Evolutionary conservation across 2,888 invertebrate genomes (phyloP).

Genomic region (Euspilapteryx auroguttella): DNA sequence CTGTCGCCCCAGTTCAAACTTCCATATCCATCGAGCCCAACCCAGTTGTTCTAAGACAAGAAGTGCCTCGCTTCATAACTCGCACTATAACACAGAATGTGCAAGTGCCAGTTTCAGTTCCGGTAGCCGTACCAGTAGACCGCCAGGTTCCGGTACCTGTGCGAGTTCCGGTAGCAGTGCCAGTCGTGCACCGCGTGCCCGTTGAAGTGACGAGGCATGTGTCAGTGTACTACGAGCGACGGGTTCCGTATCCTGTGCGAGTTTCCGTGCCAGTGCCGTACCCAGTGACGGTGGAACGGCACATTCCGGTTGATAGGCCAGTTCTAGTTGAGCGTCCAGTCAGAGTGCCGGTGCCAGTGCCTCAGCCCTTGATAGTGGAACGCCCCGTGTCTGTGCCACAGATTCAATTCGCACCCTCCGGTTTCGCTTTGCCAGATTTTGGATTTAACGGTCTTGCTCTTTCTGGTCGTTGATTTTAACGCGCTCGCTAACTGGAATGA

Average conservation of each 20-base stretch:
- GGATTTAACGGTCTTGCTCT: conserved; percentile 6
- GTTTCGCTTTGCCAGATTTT: conserved; percentile 3
- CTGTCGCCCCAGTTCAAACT: no score
- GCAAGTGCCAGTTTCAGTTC: conserved; percentile 28
- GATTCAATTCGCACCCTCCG: background rate
- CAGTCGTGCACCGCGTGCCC: conserved; percentile 52
- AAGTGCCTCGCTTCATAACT: conserved; percentile 43
- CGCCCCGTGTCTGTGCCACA: conserved; percentile 62
- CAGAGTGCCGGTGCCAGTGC: conserved; percentile 56
- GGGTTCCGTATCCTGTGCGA: conserved; percentile 36
- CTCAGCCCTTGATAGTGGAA: conserved; percentile 61
- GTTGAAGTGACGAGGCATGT: conserved; percentile 51
- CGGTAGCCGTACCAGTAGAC: conserved; percentile 48
- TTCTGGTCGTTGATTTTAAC: no score
- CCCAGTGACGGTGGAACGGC: conserved; percentile 60
- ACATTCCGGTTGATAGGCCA: conserved; percentile 61
- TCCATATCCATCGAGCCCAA: conserved; percentile 34
- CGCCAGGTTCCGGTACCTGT: conserved; percentile 57
- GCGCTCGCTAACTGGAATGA: no score
- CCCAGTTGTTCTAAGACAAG: conserved; percentile 43
- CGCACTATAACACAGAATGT: conserved; percentile 37
- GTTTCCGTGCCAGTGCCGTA: conserved; percentile 45
- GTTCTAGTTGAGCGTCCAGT: conserved; percentile 58
- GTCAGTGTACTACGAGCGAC: conserved; percentile 47
- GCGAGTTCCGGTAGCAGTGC: conserved; percentile 52